These are phyloP conservation scores for Acanthosepion pharaonis DNA, from an alignment of 2,888 invertebrate species.

Conservation along the genomic window DNA sequence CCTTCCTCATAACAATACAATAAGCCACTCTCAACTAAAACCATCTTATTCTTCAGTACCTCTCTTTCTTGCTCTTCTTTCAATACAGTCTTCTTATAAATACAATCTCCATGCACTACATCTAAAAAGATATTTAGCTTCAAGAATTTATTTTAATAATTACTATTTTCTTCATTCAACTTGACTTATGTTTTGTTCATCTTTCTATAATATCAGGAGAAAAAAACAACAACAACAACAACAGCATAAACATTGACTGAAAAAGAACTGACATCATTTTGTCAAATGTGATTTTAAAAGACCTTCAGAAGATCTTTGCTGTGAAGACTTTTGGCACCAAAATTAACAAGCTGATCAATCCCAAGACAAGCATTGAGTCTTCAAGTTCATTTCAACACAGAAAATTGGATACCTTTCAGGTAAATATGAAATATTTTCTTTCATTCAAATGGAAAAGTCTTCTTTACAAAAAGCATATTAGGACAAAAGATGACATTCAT, in stretches of 20 bases:
- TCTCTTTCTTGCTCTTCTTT: too few species aligned
- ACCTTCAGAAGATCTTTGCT: background rate
- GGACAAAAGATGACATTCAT: too few species aligned
- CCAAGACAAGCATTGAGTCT: background rate
- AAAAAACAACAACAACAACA: background rate
- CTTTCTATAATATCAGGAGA: background rate
- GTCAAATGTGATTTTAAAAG: constrained; percentile 11
- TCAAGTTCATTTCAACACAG: background rate
- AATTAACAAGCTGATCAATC: background rate
- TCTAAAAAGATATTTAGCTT: background rate
- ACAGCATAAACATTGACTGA: too few species aligned
- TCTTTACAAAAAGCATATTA: too few species aligned
- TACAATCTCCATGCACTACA: too few species aligned
- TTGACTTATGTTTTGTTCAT: background rate
- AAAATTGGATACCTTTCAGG: background rate
- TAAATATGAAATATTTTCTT: background rate
- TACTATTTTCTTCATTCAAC: background rate
- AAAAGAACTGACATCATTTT: too few species aligned
- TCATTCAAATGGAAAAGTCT: background rate
- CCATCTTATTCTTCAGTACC: too few species aligned
- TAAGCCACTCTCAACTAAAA: too few species aligned
- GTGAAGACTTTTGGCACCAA: background rate
- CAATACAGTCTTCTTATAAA: too few species aligned
- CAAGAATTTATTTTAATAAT: background rate
- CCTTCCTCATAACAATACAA: too few species aligned